Conservation (phyloP, 2,888 invertebrate species). For the Notodonta ziczac region DNA sequence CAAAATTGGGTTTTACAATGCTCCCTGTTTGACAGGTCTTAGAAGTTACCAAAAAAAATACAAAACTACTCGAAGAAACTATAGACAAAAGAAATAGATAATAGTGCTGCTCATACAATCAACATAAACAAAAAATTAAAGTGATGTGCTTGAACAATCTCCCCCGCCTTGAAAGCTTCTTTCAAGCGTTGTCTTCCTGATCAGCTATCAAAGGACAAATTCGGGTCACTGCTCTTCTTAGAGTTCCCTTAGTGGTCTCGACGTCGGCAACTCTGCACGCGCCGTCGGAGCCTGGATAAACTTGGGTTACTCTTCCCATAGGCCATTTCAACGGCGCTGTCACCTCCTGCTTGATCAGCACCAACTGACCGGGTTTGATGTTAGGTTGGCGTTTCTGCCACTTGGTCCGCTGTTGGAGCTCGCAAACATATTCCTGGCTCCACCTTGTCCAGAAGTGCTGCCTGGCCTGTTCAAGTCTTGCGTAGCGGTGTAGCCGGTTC, state of each 20-base stretch:
- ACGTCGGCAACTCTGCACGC: conserved; percentile 11
- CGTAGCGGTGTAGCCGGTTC: conserved; percentile 16
- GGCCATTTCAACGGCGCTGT: conserved; percentile 14
- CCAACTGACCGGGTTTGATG: conserved; percentile 9
- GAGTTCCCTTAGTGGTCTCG: conserved; percentile 6
- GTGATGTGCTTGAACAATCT: conserved; percentile 1
- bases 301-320: conserved; percentile 9
- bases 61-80: too few relatives aligned
- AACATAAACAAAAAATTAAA: too few relatives aligned
- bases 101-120: too few relatives aligned
- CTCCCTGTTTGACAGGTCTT: too few relatives aligned
- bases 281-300: conserved; percentile 8
- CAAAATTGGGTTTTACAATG: too few relatives aligned
- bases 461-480: conserved; percentile 11
- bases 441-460: conserved; percentile 36
- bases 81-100: too few relatives aligned
- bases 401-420: conserved; percentile 38
- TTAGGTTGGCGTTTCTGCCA: conserved; percentile 23
- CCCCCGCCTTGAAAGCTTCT: conserved; percentile 2
- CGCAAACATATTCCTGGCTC: conserved; percentile 27
- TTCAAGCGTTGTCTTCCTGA: not conserved
- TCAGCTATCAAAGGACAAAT: conserved; percentile 7
- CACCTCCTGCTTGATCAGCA: conserved; percentile 11
- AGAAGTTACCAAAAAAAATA: too few relatives aligned
- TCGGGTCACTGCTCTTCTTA: conserved; percentile 10